Evolutionary conservation across 2,888 invertebrate genomes (phyloP).

Genomic region (Diaphora mendica): DNA sequence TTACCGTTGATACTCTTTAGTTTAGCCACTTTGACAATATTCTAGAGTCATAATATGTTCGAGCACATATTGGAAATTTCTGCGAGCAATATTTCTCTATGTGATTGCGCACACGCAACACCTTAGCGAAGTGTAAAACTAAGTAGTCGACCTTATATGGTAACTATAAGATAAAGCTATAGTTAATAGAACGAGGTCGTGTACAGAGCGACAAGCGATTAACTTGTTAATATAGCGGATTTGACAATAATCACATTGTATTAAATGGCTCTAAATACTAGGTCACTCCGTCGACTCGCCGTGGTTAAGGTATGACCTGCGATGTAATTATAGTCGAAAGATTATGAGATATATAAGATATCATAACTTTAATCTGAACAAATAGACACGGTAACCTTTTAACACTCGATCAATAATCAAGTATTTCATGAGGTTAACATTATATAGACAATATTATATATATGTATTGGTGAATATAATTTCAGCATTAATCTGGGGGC

Average conservation of each 20-base stretch:
- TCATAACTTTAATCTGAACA: too few relatives aligned
- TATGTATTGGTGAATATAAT: too few relatives aligned
- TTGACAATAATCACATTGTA: conserved; percentile 39
- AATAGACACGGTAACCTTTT: too few relatives aligned
- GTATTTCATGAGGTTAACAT: too few relatives aligned
- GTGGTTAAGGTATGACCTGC: background rate
- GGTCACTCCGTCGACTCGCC: conserved; percentile 26
- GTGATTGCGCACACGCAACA: conserved; percentile 7
- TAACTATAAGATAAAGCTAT: conserved; percentile 52
- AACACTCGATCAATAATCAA: too few relatives aligned
- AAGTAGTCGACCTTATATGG: conserved; percentile 47
- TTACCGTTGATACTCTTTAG: too few relatives aligned
- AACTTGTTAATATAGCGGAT: conserved; percentile 42
- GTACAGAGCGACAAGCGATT: conserved; percentile 36
- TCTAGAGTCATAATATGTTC: background rate
- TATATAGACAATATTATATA: too few relatives aligned
- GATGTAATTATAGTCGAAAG: background rate
- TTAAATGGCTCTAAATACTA: conserved; percentile 32
- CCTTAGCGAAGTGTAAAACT: conserved; percentile 29
- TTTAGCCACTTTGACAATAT: background rate
- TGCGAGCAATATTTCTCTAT: background rate
- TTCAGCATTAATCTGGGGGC: too few relatives aligned
- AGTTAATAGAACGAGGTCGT: conserved; percentile 50
- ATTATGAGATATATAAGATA: background rate
- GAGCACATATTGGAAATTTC: background rate